Base-by-base conservation (phyloP, 2,888 invertebrate genomes). In the Drosophila gaucha region DNA sequence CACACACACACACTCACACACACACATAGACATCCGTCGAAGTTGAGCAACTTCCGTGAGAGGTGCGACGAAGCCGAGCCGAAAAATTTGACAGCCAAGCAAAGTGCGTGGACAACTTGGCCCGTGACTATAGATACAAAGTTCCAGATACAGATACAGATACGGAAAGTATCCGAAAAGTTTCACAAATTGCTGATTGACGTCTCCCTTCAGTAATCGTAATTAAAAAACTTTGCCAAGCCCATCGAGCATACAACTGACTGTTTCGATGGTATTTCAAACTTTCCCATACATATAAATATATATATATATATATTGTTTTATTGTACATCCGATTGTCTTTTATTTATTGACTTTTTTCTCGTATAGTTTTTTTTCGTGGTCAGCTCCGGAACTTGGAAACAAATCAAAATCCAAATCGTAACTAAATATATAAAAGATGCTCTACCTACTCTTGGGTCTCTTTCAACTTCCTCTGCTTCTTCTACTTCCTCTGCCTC, bases 161-260 rank as follows among this genome's bases (percentile, higher is more conserved):
- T 66, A 30, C 36, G 39, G 47, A 51, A 46, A 49, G 35, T n/a
- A n/a, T n/a, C 26, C 38, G 50, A 68, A 80, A 88, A 78, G 57
- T 88, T 84, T 70, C 30, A 18, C 58, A 49, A 69, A 39, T 71
- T 63, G 52, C 63, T 76, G 89, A 88, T 89, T 84, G 84, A 88
- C 84, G 67, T 67, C 72, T 59, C 24, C 24, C 52, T 51, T 67
- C 14, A 33, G 31, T 33, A 36, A 66, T 64, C 67, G 82, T 88
- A 84, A 88, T 88, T 84, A 84, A 80, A 84, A 84, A 84, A 88
- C 72, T 84, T 84, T 88, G 12, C 26, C 62, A 56, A 65, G 54
- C 51, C 35, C 26, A 50, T 46, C 28, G 65, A 60, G 43, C 50
- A 64, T 56, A 47, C 33, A 24, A 39, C 43, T 44, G 39, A 51